Evolutionary conservation across 2,113 vertebrate genomes (phyloP).

Genomic region (Phalacrocorax aristotelis): DNA sequence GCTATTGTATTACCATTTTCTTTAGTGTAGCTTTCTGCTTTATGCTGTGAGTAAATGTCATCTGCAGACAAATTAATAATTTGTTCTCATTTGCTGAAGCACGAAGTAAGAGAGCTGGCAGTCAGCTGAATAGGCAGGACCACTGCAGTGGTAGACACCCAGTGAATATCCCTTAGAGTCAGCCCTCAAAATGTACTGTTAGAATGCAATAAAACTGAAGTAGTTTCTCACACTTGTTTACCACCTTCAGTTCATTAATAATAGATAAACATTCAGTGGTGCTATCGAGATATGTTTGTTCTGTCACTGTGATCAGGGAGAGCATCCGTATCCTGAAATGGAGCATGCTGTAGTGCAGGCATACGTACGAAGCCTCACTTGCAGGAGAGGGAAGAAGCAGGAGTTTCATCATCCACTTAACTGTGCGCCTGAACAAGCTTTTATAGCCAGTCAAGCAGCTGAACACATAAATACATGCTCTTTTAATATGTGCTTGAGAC

Average conservation of each 20-base stretch:
- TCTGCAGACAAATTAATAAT: slow-evolving; percentile 48
- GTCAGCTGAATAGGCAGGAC: not conserved
- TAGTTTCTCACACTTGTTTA: not conserved
- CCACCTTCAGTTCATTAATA: not conserved
- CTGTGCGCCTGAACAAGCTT: not conserved
- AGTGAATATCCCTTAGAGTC: not conserved
- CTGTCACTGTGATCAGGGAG: not conserved
- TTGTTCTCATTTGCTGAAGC: slow-evolving; percentile 30
- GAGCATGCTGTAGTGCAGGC: not conserved
- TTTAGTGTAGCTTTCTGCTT: slow-evolving; percentile 19
- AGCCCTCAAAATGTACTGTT: not conserved
- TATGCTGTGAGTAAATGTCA: slow-evolving; percentile 19
- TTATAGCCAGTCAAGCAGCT: not conserved
- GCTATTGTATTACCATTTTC: not conserved
- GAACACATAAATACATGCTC: not conserved
- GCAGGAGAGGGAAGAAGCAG: not conserved
- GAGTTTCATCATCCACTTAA: not conserved
- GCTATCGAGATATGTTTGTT: not conserved
- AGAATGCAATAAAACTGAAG: not conserved
- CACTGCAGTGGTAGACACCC: not conserved
- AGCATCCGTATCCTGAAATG: not conserved
- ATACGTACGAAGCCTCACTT: rapidly evolving
- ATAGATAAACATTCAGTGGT: not conserved
- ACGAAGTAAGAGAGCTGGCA: not conserved
- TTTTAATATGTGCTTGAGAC: not conserved